phyloP scores from a whole-genome alignment of 1,140 invertebrate species.

The Leptinotarsa defecta region DNA sequence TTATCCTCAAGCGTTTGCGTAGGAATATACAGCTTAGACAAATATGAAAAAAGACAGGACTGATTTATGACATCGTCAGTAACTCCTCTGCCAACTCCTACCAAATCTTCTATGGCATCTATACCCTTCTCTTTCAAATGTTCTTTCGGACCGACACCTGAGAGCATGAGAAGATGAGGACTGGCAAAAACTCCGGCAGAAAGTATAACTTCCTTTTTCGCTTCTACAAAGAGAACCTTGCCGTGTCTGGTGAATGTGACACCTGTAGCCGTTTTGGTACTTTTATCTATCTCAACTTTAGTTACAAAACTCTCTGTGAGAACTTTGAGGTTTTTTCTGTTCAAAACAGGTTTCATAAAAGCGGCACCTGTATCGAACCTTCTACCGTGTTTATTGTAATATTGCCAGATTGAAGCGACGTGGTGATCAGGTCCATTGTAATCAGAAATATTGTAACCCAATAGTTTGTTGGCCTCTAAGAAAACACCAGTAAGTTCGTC shows the following conservation, averaged over 20 bases:
- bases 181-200: constrained; percentile 58
- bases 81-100: constrained; percentile 75
- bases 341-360: constrained; percentile 59
- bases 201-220: constrained; percentile 65
- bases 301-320: constrained; percentile 56
- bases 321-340: constrained; percentile 62
- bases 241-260: constrained; percentile 61
- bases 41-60: constrained; percentile 9
- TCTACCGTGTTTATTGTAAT: constrained; percentile 58
- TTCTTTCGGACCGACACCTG: constrained; percentile 62
- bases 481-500: constrained; percentile 56
- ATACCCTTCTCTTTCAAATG: constrained; percentile 58
- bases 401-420: constrained; percentile 57
- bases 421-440: constrained; percentile 55
- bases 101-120: constrained; percentile 56
- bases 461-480: constrained; percentile 60
- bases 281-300: constrained; percentile 61
- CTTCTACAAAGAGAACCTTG: constrained; percentile 52
- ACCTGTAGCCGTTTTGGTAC: constrained; percentile 63
- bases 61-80: constrained; percentile 79
- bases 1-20: constrained; percentile 27
- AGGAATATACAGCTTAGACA: constrained; percentile 20
- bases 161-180: constrained; percentile 63
- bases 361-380: constrained; percentile 64
- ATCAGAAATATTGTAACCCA: constrained; percentile 61